Evolutionary conservation across 2,888 invertebrate genomes (phyloP).

Genomic region (Tillus elongatus): DNA sequence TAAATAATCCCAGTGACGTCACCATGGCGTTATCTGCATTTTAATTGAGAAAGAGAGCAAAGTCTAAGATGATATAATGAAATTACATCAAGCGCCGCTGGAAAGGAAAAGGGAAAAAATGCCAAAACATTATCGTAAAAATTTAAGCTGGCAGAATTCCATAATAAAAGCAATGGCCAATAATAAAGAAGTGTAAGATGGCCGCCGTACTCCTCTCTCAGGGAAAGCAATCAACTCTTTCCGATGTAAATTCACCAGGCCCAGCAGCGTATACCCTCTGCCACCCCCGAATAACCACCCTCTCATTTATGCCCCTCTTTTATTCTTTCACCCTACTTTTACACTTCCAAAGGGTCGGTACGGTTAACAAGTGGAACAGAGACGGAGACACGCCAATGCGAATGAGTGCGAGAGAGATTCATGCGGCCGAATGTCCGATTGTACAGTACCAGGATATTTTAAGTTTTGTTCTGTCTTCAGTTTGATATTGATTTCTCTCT

Average conservation of each 20-base stretch:
- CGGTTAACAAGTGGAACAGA: conserved; percentile 21
- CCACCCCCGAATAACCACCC: conserved; percentile 34
- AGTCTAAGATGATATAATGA: too few species aligned
- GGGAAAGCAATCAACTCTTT: conserved; percentile 42
- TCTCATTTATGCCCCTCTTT: conserved; percentile 39
- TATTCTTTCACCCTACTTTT: conserved; percentile 43
- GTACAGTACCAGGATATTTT: conserved; percentile 30
- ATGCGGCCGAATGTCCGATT: conserved; percentile 27
- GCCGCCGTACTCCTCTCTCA: too few species aligned
- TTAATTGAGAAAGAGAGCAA: too few species aligned
- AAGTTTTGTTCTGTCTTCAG: conserved; percentile 29
- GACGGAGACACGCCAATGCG: conserved; percentile 15
- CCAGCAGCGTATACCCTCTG: too few species aligned
- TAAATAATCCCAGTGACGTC: too few species aligned
- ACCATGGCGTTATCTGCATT: too few species aligned
- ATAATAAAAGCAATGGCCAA: conserved; percentile 36
- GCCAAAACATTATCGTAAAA: conserved; percentile 17
- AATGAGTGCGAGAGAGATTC: conserved; percentile 13
- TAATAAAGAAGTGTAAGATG: conserved; percentile 41
- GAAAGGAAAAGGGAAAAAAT: too few species aligned
- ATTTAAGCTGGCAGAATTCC: conserved; percentile 21
- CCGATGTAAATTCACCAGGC: conserved; percentile 41
- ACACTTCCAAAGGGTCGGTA: conserved; percentile 35
- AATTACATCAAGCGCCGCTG: too few species aligned
- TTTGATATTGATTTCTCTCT: conserved; percentile 33